Evolutionary conservation across 1,140 invertebrate genomes (phyloP), one percentile per base, ranked within the genome.

Genomic region (Acromyrmex charruanus): DNA sequence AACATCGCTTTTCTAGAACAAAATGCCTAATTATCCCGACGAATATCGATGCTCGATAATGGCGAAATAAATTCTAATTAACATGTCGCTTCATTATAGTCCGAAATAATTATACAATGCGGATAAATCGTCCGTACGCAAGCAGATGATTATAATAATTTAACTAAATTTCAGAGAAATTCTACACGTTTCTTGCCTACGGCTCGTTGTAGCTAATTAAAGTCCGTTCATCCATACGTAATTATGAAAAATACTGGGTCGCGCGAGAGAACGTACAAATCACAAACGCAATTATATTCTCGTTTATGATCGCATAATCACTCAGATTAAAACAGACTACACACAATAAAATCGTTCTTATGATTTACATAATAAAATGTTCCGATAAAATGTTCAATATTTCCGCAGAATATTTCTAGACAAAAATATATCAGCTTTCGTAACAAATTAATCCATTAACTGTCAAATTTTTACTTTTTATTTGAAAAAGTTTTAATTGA

Each of bases 51-150:
- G 65, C 31, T 31, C n/a, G 51, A 71, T 81, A 81, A 81, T 71
- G 35, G 79, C 35, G 66, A 31, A 59, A 81, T 81, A 81, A 81
- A 81, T 16, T 63, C 79, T 81, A 81, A 81, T 81, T 81, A 81
- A 81, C 51, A 66, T 53, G 79, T 81, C 65, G 79, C 79, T 21
- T 81, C 79, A 58, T 81, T 81, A 81, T 21, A n/a, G 66, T 16
- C 16, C 66, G 31, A 71, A 81, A 81, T 81, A 81, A 81, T 81
- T 81, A 71, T 81, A 71, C 66, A 81, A 81, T 81, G 79, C 35
- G 66, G 51, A 81, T 81, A 81, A 81, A 81, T 81, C 79, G 65
- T 44, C 79, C 65, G 16, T 81, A 81, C 51, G 51, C 79, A 44
- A 59, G 35, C 79, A 69, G 71, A 71, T 35, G 65, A 71, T 81